A percentile compares a stretch with the other conserved stretches of the same genome.
Conservation (phyloP, 2,797 vertebrate species). For the Sorex maritimensis region DNA sequence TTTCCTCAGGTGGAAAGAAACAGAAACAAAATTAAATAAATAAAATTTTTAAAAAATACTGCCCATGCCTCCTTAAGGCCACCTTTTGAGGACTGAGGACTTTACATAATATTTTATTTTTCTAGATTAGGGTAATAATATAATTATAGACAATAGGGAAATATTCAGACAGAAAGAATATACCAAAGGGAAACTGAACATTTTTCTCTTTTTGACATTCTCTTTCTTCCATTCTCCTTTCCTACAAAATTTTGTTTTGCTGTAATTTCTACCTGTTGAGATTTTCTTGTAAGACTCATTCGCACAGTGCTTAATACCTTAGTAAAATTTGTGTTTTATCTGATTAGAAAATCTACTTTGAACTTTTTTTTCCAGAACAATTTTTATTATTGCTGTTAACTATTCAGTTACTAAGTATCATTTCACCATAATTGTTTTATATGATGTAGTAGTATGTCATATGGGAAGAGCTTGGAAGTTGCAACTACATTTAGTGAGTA, state of each 20-base stretch:
- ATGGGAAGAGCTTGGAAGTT: not conserved
- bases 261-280: not conserved
- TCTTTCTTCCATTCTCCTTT: not conserved
- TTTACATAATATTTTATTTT: not conserved
- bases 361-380: not conserved
- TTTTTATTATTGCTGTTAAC: not conserved
- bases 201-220: not conserved
- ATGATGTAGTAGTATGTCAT: not conserved
- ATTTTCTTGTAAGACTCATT: not conserved
- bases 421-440: not conserved
- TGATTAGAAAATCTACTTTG: conserved; percentile 6
- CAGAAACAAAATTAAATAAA: not conserved
- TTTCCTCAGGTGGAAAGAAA: conserved; percentile 44
- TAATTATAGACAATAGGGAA: not conserved
- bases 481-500: not conserved
- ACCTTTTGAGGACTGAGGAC: not conserved
- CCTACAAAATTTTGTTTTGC: conserved; percentile 7
- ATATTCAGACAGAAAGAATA: conserved; percentile 21
- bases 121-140: not conserved
- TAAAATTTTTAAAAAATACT: not conserved
- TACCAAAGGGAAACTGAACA: not conserved
- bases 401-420: too few relatives aligned
- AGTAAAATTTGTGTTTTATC: not conserved
- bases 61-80: not conserved
- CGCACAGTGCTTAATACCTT: not conserved